A percentile compares a stretch with the other conserved stretches of the same genome.
phyloP scores from a whole-genome alignment of 2,797 vertebrate genomes.

The Cottoperca gobio region DNA sequence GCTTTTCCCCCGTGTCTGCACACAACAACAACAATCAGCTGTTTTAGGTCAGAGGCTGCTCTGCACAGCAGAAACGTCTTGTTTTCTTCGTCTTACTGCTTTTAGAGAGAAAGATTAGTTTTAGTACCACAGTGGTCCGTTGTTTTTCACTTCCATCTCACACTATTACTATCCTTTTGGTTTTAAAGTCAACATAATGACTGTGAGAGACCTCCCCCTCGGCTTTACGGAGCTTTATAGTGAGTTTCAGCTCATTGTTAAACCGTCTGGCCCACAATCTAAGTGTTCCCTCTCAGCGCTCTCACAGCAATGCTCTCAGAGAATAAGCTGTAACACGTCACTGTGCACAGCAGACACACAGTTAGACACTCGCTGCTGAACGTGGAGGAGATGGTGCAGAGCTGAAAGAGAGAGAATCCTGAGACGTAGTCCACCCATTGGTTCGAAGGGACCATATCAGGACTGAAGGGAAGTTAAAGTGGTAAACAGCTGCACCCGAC shows the following conservation, averaged over 20 bases:
- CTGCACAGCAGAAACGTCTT: slow-evolving; percentile 1
- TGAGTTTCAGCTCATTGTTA: neutral
- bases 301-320: too few species aligned
- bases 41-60: neutral
- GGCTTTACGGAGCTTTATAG: neutral
- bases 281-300: too few species aligned
- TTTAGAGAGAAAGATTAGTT: neutral
- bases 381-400: neutral
- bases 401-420: neutral
- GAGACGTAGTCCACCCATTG: too few species aligned
- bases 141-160: neutral
- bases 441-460: too few species aligned
- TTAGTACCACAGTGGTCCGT: neutral
- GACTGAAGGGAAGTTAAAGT: too few species aligned
- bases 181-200: too few species aligned
- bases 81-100: neutral
- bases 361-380: too few species aligned
- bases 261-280: too few species aligned
- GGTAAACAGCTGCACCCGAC: too few species aligned
- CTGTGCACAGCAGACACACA: neutral
- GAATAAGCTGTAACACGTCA: too few species aligned
- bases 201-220: too few species aligned
- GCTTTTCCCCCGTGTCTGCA: neutral
- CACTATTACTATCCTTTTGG: too few species aligned
- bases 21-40: neutral